Evolutionary conservation across 1,140 invertebrate species (phyloP).

Genomic region (Eubasilissa regina): DNA sequence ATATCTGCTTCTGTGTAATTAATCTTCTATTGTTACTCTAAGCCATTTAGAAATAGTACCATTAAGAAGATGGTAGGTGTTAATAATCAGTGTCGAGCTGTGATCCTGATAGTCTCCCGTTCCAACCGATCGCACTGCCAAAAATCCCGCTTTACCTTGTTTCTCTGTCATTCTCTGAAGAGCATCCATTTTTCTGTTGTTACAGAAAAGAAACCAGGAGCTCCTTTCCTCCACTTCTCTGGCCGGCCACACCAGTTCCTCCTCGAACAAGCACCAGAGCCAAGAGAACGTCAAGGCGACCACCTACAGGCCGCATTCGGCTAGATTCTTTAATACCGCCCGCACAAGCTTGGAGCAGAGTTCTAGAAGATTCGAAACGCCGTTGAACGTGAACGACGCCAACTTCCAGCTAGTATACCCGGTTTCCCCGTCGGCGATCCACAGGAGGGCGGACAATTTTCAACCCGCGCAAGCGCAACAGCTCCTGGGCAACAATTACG

Average conservation of each 20-base stretch:
- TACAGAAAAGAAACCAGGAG: conserved; percentile 72
- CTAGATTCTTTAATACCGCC: conserved; percentile 62
- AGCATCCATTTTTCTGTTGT: conserved; percentile 65
- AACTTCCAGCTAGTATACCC: conserved; percentile 61
- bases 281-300: conserved; percentile 62
- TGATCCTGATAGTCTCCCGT: not conserved
- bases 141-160: conserved; percentile 31
- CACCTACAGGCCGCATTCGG: conserved; percentile 67
- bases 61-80: no score
- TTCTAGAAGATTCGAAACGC: conserved; percentile 53
- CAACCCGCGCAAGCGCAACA: conserved; percentile 63
- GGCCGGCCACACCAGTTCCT: conserved; percentile 55
- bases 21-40: no score
- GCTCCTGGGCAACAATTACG: conserved; percentile 47
- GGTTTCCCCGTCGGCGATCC: conserved; percentile 51
- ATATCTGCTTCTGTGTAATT: no score
- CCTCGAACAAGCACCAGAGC: conserved; percentile 59
- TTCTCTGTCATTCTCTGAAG: conserved; percentile 56
- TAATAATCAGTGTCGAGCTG: not conserved
- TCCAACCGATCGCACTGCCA: conserved; percentile 2
- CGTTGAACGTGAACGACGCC: conserved; percentile 62
- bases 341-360: conserved; percentile 60
- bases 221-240: conserved; percentile 62
- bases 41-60: no score
- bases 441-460: conserved; percentile 65